Percentiles rank a stretch among this genome's conserved stretches.
Evolutionary conservation across 92 coral and sea anemone species (phyloP).

Genomic region (Nematostella vectensis): DNA sequence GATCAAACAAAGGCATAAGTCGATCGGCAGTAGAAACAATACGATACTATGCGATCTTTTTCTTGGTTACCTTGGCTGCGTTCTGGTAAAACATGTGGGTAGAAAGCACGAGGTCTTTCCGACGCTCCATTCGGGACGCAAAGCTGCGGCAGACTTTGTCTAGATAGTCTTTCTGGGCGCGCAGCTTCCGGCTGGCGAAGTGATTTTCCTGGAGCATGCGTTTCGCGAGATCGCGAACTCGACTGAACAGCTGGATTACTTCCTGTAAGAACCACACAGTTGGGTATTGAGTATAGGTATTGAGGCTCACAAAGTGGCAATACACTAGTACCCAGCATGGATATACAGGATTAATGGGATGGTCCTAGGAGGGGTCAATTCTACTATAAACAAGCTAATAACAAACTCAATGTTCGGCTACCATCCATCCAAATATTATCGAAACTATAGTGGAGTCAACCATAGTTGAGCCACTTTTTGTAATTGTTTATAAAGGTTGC

Average conservation of each 20-base stretch:
- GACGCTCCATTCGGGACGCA: slow-evolving; percentile 90
- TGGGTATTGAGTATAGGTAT: too few species aligned
- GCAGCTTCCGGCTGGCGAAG: slow-evolving; percentile 64
- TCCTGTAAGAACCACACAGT: slow-evolving; percentile 37
- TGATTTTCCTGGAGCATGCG: slow-evolving; percentile 86
- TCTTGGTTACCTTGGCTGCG: slow-evolving; percentile 57
- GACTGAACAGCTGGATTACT: slow-evolving; percentile 65
- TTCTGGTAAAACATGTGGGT: slow-evolving; percentile 71
- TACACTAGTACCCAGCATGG: too few species aligned
- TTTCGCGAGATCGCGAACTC: slow-evolving; percentile 84
- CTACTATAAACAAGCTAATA: too few species aligned
- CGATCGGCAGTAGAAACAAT: background rate
- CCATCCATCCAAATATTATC: too few species aligned
- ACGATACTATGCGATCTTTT: background rate
- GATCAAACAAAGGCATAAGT: slow-evolving; percentile 12
- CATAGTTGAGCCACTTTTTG: too few species aligned
- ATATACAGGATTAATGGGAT: too few species aligned
- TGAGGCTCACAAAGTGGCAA: too few species aligned
- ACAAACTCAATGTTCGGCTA: too few species aligned
- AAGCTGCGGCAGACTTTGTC: slow-evolving; percentile 85
- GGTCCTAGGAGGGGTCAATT: too few species aligned
- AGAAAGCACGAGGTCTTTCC: slow-evolving; percentile 61
- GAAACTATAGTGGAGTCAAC: too few species aligned
- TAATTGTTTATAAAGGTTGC: too few species aligned
- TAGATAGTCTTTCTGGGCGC: slow-evolving; percentile 57